phyloP scores from a whole-genome alignment of 2,113 vertebrate species.

The Elephas maximus region DNA sequence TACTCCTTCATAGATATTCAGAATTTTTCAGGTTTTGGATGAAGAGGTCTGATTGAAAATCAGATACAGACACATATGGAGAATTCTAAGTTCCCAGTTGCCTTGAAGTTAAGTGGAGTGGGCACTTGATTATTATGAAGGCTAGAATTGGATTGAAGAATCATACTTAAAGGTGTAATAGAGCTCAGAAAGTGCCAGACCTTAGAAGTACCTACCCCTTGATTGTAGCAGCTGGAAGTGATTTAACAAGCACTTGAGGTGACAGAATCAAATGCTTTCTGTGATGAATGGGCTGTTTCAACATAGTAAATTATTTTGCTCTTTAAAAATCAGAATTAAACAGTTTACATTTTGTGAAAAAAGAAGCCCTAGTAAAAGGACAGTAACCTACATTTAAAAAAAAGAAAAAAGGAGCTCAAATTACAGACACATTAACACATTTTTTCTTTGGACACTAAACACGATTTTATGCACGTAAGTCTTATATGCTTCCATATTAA shows the following conservation, averaged over 20 bases:
- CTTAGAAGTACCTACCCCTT: conserved; percentile 91
- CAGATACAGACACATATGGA: conserved; percentile 84
- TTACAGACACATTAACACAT: not conserved
- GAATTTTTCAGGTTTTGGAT: conserved; percentile 84
- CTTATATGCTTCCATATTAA: not conserved
- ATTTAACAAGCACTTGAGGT: conserved; percentile 92
- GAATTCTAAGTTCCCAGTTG: conserved; percentile 87
- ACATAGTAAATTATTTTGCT: conserved; percentile 91
- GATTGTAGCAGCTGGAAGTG: conserved; percentile 93
- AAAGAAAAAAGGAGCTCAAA: conserved; percentile 23
- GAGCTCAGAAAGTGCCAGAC: conserved; percentile 90
- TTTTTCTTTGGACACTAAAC: not conserved
- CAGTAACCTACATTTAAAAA: conserved; percentile 53
- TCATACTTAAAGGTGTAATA: conserved; percentile 90
- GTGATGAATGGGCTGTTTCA: conserved; percentile 91
- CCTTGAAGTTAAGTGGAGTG: conserved; percentile 91
- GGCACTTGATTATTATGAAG: conserved; percentile 93
- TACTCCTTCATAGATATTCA: conserved; percentile 85
- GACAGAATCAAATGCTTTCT: conserved; percentile 91
- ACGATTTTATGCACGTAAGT: not conserved
- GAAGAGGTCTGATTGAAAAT: conserved; percentile 92
- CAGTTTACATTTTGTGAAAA: conserved; percentile 82
- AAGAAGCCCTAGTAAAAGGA: conserved; percentile 69
- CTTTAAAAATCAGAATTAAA: conserved; percentile 91
- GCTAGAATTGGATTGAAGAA: conserved; percentile 91